Percentiles rank a stretch among this genome's conserved stretches.
Conservation (phyloP, 2,888 invertebrate genomes). For the Lacanobia wlatinum region DNA sequence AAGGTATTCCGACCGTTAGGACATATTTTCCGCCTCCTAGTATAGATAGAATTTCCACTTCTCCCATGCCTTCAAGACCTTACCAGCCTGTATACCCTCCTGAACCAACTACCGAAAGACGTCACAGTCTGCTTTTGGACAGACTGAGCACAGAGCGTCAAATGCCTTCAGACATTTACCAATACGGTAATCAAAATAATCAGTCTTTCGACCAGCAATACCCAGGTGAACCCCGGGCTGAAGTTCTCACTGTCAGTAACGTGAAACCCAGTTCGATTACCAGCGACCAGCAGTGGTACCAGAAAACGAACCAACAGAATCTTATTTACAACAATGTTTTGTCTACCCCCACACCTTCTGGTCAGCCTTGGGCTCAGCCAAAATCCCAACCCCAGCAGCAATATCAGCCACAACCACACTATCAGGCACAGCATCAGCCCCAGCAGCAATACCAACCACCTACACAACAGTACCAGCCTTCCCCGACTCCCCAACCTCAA, state of each 20-base stretch:
- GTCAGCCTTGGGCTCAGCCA: constrained; percentile 70
- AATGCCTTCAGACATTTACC: constrained; percentile 83
- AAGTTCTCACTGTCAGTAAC: constrained; percentile 85
- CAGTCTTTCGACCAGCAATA: constrained; percentile 81
- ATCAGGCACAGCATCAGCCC: constrained; percentile 61
- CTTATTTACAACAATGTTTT: constrained; percentile 77
- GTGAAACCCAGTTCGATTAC: constrained; percentile 87
- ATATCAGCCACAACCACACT: constrained; percentile 68
- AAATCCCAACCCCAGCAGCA: constrained; percentile 71
- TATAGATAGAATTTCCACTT: constrained; percentile 78
- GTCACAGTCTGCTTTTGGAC: constrained; percentile 85
- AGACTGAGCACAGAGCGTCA: constrained; percentile 87
- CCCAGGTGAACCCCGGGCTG: constrained; percentile 85
- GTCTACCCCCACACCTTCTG: constrained; percentile 63
- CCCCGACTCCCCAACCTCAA: constrained; percentile 67
- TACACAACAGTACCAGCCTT: constrained; percentile 65
- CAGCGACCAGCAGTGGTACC: constrained; percentile 86
- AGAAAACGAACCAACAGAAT: constrained; percentile 81
- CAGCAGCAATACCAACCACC: constrained; percentile 65
- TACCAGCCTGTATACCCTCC: constrained; percentile 82
- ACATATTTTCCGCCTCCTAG: constrained; percentile 84
- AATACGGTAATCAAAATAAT: constrained; percentile 80
- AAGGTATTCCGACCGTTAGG: constrained; percentile 81
- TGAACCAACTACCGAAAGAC: constrained; percentile 81
- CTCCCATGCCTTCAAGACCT: constrained; percentile 79